These are phyloP conservation scores for Troides aeacus DNA, from an alignment of 2,888 invertebrate genomes.

Conservation along the genomic window DNA sequence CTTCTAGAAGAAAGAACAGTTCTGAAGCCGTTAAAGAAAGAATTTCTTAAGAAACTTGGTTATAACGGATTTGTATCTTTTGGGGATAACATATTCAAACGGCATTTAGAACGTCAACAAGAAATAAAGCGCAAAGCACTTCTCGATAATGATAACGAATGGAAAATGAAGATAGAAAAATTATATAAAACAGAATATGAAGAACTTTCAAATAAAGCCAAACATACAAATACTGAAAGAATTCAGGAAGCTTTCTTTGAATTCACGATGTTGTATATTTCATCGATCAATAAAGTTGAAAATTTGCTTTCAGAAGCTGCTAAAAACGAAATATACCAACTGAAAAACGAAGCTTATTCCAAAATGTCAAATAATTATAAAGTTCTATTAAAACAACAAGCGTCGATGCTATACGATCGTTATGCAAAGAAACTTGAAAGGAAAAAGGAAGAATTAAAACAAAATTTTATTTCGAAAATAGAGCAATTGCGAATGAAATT, in stretches of 20 bases:
- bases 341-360: constrained; percentile 43
- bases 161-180: constrained; percentile 49
- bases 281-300: constrained; percentile 58
- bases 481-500: constrained; percentile 42
- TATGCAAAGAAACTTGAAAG: constrained; percentile 49
- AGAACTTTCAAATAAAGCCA: constrained; percentile 41
- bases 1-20: constrained; percentile 54
- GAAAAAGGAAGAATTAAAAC: constrained; percentile 51
- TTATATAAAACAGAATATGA: constrained; percentile 44
- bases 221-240: constrained; percentile 47
- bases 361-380: constrained; percentile 54
- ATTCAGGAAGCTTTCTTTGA: constrained; percentile 53
- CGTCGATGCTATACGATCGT: constrained; percentile 52
- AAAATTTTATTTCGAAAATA: constrained; percentile 48
- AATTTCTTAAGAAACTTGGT: constrained; percentile 51
- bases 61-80: constrained; percentile 51
- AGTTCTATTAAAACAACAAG: constrained; percentile 52
- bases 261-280: constrained; percentile 51
- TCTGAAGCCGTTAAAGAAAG: constrained; percentile 55
- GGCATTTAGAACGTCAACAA: constrained; percentile 46
- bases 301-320: constrained; percentile 52
- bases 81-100: constrained; percentile 46
- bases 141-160: constrained; percentile 48
- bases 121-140: constrained; percentile 46
- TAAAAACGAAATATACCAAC: constrained; percentile 49